Base-by-base conservation (phyloP, 2,113 vertebrate species). In the Serilophus lunatus region DNA sequence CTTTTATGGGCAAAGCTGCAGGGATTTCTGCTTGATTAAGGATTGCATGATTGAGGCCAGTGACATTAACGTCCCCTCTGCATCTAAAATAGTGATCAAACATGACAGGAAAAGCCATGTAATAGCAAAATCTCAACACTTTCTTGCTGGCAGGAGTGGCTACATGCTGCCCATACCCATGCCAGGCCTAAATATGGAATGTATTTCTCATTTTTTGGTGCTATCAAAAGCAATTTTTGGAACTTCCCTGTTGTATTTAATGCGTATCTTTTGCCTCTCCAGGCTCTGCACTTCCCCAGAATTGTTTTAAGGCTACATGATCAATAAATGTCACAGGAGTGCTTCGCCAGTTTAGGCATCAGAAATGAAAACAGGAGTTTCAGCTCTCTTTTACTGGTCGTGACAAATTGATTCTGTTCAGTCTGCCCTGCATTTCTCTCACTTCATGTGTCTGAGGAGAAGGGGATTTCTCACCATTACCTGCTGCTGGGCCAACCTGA, bases 1-100 rank as follows among this genome's bases (percentile, higher is more conserved):
- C 85, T 90, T 75, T 36, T 54, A 65, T 90, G 86, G 90, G 82
- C 76, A 90, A 76, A 75, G 88, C 95, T 92, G 90, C 76, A 61
- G 96, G 94, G 90, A 84, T 93, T 97, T 96, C 92, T 97, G 85
- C 92, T 90, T 86, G 93, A 90, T 83, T 92, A 96, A 90, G 90
- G 90, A 71, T 75, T 90, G 79, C 36, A 33, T 94, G 94, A 96
- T 97, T 82, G 92, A 92, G 86, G 86, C 94, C 88, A 74, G 47
- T 92, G 93, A 92, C 95, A 94, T 96, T 93, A 75, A 25, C 47
- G 74, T 86, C 76, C 85, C 47, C 85, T 94, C 93, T 93, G 92
- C 92, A 94, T 94, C 95, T 92, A 83, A 90, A 82, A 35, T 6
- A 87, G 71, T 82, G 59, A 50, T 80, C 47, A 60, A 44, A 75